These are phyloP conservation scores for Lemur catta DNA, from an alignment of 2,797 vertebrate genomes.

Conservation along the genomic window DNA sequence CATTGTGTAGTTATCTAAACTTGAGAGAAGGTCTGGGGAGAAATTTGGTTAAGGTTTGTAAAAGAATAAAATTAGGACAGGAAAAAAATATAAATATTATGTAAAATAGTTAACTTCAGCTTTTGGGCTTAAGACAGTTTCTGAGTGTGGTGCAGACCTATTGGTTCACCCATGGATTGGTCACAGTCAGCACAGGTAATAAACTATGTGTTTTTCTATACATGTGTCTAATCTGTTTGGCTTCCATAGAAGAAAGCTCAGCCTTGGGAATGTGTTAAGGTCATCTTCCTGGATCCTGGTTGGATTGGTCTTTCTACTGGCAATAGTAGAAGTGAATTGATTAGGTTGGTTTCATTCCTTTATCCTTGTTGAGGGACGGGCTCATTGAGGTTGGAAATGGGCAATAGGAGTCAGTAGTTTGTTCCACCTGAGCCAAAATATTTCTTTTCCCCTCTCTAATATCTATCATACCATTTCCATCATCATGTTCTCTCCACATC, in stretches of 20 bases:
- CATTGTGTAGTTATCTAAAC: not conserved
- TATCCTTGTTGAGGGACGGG: not conserved
- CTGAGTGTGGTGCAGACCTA: too few species aligned
- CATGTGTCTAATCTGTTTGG: not conserved
- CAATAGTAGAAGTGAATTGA: not conserved
- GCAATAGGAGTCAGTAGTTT: not conserved
- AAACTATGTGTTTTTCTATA: too few species aligned
- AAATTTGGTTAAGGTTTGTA: not conserved
- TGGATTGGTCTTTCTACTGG: not conserved
- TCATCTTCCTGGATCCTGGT: not conserved
- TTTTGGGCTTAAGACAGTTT: not conserved
- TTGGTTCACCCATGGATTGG: not conserved
- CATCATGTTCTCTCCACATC: not conserved
- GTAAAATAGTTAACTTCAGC: not conserved
- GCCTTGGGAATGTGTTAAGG: not conserved
- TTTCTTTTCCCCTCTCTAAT: not conserved
- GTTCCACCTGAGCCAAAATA: not conserved
- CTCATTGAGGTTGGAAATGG: not conserved
- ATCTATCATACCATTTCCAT: not conserved
- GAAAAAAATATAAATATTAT: not conserved
- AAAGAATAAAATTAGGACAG: not conserved
- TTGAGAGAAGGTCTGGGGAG: not conserved
- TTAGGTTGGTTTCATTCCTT: not conserved
- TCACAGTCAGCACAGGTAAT: not conserved
- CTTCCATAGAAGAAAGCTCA: not conserved